These are phyloP conservation scores for Phylloscopus whistleri DNA, from an alignment of 2,113 vertebrate genomes.

Conservation along the genomic window DNA sequence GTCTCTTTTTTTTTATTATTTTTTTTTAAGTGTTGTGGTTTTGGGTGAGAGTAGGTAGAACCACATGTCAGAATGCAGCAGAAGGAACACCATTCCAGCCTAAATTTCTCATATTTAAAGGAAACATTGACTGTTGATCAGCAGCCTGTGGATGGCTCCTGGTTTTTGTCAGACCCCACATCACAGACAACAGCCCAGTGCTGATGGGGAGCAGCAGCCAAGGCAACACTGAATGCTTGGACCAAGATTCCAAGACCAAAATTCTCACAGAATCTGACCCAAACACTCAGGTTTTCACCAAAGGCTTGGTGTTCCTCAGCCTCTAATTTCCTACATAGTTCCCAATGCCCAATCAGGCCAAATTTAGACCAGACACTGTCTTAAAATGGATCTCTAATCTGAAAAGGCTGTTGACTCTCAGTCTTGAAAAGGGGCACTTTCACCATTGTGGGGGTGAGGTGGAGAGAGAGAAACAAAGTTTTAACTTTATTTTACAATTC, in stretches of 20 bases:
- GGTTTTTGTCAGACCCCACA: accelerated
- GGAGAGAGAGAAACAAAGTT: background rate
- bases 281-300: background rate
- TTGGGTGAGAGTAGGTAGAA: background rate
- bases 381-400: background rate
- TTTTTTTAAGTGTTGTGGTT: background rate
- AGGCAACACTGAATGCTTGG: background rate
- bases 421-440: background rate
- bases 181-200: accelerated
- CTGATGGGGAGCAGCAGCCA: background rate
- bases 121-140: background rate
- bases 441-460: accelerated
- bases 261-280: background rate
- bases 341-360: background rate
- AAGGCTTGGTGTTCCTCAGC: background rate
- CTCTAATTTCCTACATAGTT: background rate
- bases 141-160: background rate
- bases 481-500: background rate
- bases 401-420: background rate
- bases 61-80: background rate
- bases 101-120: background rate
- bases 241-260: background rate
- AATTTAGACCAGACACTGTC: background rate
- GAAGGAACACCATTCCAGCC: background rate
- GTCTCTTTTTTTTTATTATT: background rate